These are phyloP conservation scores for Bradypus variegatus DNA, from an alignment of 2,797 vertebrate genomes.

Conservation along the genomic window DNA sequence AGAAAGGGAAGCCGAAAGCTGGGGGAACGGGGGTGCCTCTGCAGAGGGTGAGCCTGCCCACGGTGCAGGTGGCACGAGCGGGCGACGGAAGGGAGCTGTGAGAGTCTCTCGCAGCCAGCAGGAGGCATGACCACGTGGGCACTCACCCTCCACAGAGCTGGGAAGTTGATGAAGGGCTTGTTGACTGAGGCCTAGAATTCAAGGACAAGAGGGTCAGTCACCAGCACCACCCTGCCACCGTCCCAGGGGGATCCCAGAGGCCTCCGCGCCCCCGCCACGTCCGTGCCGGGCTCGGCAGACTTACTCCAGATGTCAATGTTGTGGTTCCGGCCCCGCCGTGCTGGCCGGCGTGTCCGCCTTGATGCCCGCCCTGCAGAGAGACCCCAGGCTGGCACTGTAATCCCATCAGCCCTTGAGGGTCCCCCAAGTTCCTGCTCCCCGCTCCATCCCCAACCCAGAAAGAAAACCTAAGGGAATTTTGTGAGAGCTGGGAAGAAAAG, in stretches of 20 bases:
- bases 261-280: background rate
- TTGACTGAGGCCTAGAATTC: conserved; percentile 63
- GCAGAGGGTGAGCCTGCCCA: background rate
- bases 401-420: background rate
- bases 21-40: background rate
- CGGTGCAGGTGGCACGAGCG: background rate
- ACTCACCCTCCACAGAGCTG: conserved; percentile 64
- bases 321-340: conserved; percentile 56
- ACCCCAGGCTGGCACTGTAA: background rate
- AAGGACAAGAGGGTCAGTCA: conserved; percentile 11
- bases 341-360: conserved; percentile 25
- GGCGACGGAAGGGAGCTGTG: background rate
- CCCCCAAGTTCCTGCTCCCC: background rate
- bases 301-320: conserved; percentile 60
- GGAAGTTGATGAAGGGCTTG: conserved; percentile 59
- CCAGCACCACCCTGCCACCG: background rate
- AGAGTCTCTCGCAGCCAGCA: background rate
- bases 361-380: conserved; percentile 35
- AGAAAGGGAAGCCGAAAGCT: background rate
- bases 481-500: background rate
- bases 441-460: background rate
- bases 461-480: background rate
- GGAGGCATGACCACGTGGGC: rapidly evolving
- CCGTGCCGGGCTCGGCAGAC: background rate
- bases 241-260: background rate